Evolutionary conservation across 2,797 vertebrate genomes (phyloP).

Genomic region (Avahi laniger): DNA sequence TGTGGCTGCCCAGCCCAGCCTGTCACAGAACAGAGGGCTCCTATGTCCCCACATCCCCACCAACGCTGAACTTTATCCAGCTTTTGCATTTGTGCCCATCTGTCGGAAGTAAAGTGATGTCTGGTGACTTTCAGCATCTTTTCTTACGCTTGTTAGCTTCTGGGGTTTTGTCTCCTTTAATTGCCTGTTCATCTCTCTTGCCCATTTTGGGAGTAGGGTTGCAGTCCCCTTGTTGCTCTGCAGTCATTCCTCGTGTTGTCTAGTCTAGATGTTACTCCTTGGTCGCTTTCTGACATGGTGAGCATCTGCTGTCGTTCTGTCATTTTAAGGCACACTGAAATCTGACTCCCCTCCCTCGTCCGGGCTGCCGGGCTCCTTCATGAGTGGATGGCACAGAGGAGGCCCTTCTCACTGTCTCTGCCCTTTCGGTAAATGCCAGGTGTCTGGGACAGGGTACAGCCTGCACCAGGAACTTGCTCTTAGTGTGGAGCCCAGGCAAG

Average conservation of each 20-base stretch:
- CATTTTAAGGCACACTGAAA: conserved; percentile 67
- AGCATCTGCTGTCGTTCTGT: not conserved
- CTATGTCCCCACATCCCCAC: not conserved
- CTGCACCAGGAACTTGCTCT: conserved; percentile 63
- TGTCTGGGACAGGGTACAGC: conserved; percentile 66
- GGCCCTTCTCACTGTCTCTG: conserved; percentile 60
- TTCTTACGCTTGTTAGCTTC: not conserved
- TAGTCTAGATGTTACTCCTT: not conserved
- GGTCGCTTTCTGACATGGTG: not conserved
- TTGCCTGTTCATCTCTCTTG: not conserved
- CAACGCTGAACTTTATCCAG: not conserved
- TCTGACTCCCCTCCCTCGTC: conserved; percentile 38
- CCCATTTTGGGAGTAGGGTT: not conserved
- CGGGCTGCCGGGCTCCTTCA: not conserved
- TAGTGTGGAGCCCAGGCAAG: not conserved
- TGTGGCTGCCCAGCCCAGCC: not conserved
- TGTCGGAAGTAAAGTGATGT: not conserved
- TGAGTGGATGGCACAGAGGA: conserved; percentile 53
- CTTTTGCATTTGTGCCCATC: not conserved
- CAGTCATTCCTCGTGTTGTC: not conserved
- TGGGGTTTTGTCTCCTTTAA: not conserved
- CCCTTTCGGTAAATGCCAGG: conserved; percentile 78
- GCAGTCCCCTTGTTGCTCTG: not conserved
- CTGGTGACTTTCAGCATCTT: not conserved
- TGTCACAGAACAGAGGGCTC: not conserved